phyloP scores from a whole-genome alignment of 2,113 vertebrate genomes.

The Ictalurus furcatus region DNA sequence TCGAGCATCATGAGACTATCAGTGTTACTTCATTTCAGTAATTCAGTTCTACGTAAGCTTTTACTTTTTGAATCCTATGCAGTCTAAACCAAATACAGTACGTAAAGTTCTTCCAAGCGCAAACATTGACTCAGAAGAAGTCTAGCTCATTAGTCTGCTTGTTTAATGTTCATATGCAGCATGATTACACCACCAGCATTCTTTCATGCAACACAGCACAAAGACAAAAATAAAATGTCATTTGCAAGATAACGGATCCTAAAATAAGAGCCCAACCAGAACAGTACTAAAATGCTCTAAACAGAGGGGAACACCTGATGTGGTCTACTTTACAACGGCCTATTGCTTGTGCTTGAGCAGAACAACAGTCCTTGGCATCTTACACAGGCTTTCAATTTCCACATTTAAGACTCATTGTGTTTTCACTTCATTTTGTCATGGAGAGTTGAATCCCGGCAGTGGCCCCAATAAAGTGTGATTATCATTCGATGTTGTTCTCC shows the following conservation, averaged over 20 bases:
- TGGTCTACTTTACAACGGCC: background rate
- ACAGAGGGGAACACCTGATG: background rate
- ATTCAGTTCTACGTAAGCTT: background rate
- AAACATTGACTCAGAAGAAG: slow-evolving; percentile 3
- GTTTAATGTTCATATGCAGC: slow-evolving; percentile 3
- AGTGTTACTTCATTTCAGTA: background rate
- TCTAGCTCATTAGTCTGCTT: background rate
- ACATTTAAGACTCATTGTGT: slow-evolving; percentile 59
- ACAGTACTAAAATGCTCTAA: slow-evolving; percentile 8
- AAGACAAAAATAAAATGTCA: slow-evolving; percentile 31
- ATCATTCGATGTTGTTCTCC: slow-evolving; percentile 60
- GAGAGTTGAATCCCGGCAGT: slow-evolving; percentile 60
- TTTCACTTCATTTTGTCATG: slow-evolving; percentile 56
- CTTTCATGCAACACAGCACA: slow-evolving; percentile 32
- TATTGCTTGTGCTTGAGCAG: background rate
- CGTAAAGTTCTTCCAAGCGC: background rate
- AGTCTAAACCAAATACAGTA: background rate
- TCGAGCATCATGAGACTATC: background rate
- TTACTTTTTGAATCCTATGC: background rate
- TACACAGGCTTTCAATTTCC: slow-evolving; percentile 34
- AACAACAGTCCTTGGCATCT: background rate
- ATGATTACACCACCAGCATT: slow-evolving; percentile 2
- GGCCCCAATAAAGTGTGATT: slow-evolving; percentile 68
- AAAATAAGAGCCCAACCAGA: slow-evolving; percentile 14
- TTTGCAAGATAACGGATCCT: slow-evolving; percentile 19